Percentiles rank a stretch among this genome's conserved stretches.
Conservation (phyloP, 2,888 invertebrate species). For the Andrena praecox region DNA sequence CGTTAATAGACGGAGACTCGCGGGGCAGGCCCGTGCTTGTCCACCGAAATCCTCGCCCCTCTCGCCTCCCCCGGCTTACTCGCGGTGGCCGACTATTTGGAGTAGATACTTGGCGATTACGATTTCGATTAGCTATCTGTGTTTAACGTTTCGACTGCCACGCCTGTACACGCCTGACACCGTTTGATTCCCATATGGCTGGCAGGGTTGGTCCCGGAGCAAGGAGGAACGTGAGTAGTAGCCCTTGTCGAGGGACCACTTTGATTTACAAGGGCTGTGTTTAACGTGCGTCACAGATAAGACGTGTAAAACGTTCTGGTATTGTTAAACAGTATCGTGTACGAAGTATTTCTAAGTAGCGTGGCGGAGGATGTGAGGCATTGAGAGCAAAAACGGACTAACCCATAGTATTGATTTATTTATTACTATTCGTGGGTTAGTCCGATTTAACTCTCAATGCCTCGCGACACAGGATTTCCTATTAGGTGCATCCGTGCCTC, state of each 20-base stretch:
- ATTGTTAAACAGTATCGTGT: too few relatives aligned
- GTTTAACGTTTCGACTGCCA: too few relatives aligned
- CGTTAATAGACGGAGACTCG: constrained; percentile 78
- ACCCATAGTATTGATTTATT: too few relatives aligned
- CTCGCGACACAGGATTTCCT: too few relatives aligned
- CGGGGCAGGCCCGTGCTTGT: constrained; percentile 39
- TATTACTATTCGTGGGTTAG: too few relatives aligned
- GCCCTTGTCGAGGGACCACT: background rate
- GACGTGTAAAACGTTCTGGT: too few relatives aligned
- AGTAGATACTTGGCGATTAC: background rate
- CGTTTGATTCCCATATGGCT: background rate
- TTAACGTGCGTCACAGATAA: too few relatives aligned
- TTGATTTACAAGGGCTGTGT: too few relatives aligned
- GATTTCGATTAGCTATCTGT: background rate
- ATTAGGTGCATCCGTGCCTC: background rate
- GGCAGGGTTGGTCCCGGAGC: background rate
- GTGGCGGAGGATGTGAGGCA: too few relatives aligned
- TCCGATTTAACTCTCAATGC: too few relatives aligned
- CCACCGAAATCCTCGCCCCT: background rate
- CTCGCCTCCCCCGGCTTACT: background rate
- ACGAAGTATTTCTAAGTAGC: too few relatives aligned
- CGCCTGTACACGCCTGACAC: background rate
- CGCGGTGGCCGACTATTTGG: background rate
- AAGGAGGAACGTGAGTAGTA: background rate
- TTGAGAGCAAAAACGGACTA: too few relatives aligned